phyloP scores from a whole-genome alignment of 2,113 vertebrate genomes.

The Leptodactylus fuscus region DNA sequence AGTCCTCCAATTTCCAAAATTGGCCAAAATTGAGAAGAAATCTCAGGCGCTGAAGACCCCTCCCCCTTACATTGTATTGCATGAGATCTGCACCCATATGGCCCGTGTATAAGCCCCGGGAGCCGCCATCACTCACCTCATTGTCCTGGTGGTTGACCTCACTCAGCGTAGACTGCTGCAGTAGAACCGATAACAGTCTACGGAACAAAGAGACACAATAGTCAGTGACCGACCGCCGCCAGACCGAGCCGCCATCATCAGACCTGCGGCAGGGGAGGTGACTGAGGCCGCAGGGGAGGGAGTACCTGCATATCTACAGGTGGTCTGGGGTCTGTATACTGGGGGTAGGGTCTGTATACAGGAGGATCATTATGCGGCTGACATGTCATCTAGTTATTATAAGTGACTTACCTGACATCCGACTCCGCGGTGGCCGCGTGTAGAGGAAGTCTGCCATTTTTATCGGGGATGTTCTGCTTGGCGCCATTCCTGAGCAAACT shows the following conservation, averaged over 20 bases:
- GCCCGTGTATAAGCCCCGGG: background rate
- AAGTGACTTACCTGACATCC: slow-evolving; percentile 77
- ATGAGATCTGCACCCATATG: background rate
- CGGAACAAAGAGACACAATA: slow-evolving; percentile 46
- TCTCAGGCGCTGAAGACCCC: too few species aligned
- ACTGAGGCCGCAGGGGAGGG: too few species aligned
- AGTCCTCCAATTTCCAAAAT: too few species aligned
- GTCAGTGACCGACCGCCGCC: background rate
- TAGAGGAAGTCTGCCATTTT: slow-evolving; percentile 85
- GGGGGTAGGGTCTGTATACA: background rate
- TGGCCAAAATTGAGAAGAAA: too few species aligned
- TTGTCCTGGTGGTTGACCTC: slow-evolving; percentile 91
- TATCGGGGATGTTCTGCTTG: slow-evolving; percentile 88
- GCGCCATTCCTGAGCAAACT: slow-evolving; percentile 87
- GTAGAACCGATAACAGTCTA: slow-evolving; percentile 83
- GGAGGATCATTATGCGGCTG: background rate
- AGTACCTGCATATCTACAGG: too few species aligned
- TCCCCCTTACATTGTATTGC: background rate
- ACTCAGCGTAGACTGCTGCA: slow-evolving; percentile 82
- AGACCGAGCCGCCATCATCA: background rate
- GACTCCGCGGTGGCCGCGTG: slow-evolving; percentile 86
- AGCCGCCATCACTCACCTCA: slow-evolving; percentile 75
- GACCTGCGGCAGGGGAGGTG: background rate
- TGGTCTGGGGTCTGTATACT: background rate
- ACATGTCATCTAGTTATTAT: background rate